Conservation (phyloP, 2,888 invertebrate genomes). For the Leptinotarsa peninsularis region DNA sequence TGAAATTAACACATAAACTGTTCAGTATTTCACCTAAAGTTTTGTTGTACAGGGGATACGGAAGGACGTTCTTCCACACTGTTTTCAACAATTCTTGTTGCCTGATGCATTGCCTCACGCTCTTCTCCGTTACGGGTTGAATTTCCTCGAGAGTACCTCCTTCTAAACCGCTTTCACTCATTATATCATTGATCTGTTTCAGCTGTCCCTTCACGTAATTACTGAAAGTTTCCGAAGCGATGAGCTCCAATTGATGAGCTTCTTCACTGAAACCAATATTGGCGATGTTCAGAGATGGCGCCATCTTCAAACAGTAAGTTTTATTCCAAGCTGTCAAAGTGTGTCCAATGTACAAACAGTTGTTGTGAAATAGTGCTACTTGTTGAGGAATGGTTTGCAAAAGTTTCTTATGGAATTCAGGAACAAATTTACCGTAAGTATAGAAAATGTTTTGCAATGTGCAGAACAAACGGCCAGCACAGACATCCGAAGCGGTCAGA, state of each 20-base stretch:
- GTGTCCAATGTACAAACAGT: slow-evolving; percentile 89
- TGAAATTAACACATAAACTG: slow-evolving; percentile 73
- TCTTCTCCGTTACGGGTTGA: slow-evolving; percentile 75
- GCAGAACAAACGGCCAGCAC: slow-evolving; percentile 75
- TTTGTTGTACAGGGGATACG: slow-evolving; percentile 80
- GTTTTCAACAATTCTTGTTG: slow-evolving; percentile 87
- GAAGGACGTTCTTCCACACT: slow-evolving; percentile 89
- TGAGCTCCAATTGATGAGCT: slow-evolving; percentile 74
- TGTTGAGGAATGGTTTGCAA: slow-evolving; percentile 89
- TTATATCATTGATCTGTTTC: slow-evolving; percentile 78
- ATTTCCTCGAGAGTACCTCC: slow-evolving; percentile 69
- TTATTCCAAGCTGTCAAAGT: slow-evolving; percentile 76
- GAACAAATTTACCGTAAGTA: slow-evolving; percentile 81
- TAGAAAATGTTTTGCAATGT: slow-evolving; percentile 81
- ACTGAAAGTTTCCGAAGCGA: slow-evolving; percentile 78
- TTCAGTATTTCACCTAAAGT: slow-evolving; percentile 71
- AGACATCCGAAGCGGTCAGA: slow-evolving; percentile 71
- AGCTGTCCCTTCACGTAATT: slow-evolving; percentile 82
- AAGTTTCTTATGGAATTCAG: slow-evolving; percentile 82
- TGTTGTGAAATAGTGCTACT: slow-evolving; percentile 89
- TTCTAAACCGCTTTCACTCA: slow-evolving; percentile 77
- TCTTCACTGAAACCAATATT: slow-evolving; percentile 77
- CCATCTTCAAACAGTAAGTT: slow-evolving; percentile 75
- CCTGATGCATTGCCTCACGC: slow-evolving; percentile 85
- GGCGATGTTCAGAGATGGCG: slow-evolving; percentile 64